A percentile compares a stretch with the other conserved stretches of the same genome.
phyloP scores from a whole-genome alignment of 2,888 invertebrate genomes.

The Blastobasis adustella region DNA sequence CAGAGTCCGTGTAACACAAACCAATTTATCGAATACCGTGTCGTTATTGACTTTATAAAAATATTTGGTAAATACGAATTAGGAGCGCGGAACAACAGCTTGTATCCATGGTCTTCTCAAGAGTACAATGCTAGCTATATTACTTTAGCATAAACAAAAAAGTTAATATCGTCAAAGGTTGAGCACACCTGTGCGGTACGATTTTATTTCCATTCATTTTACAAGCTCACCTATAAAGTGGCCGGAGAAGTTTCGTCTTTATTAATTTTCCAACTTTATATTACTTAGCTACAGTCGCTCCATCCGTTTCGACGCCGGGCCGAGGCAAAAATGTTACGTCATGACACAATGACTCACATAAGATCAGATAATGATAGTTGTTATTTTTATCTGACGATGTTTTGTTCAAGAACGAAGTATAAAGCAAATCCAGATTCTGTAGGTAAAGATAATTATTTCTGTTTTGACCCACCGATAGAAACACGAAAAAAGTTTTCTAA shows the following conservation, averaged over 20 bases:
- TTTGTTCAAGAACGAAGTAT: no score
- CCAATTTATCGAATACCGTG: no score
- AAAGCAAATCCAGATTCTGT: no score
- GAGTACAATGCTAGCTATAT: slow-evolving; percentile 35
- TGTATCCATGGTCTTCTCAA: slow-evolving; percentile 17
- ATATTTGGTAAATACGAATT: no score
- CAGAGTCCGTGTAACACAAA: not conserved
- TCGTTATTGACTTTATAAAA: no score
- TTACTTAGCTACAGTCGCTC: slow-evolving; percentile 63
- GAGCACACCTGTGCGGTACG: slow-evolving; percentile 70
- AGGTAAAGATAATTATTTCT: slow-evolving; percentile 13
- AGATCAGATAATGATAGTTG: no score
- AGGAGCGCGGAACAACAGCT: not conserved
- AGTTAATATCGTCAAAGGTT: slow-evolving; percentile 71
- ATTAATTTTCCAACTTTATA: slow-evolving; percentile 76
- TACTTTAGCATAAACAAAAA: slow-evolving; percentile 57
- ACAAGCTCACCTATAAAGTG: slow-evolving; percentile 71
- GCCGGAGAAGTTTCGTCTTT: slow-evolving; percentile 68
- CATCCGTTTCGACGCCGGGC: slow-evolving; percentile 41
- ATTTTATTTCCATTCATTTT: slow-evolving; percentile 74
- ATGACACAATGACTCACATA: no score
- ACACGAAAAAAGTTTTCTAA: slow-evolving; percentile 58
- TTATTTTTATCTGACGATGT: no score
- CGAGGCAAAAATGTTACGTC: not conserved
- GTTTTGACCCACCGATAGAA: slow-evolving; percentile 41